Evolutionary conservation across 2,888 invertebrate species (phyloP).

Genomic region (Disparrhopalites patrizii): DNA sequence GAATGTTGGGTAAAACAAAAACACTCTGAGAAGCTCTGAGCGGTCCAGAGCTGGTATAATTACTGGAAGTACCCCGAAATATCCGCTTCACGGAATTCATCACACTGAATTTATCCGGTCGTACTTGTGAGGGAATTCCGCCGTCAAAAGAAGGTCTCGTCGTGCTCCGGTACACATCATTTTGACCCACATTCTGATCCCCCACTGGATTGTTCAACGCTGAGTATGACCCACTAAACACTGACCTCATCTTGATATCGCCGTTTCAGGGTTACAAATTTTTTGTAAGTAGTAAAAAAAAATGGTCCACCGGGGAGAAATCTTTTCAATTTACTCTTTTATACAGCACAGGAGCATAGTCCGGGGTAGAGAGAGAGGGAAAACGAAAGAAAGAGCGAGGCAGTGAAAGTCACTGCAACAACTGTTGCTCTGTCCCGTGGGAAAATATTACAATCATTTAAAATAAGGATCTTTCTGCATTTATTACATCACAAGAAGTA

Average conservation of each 20-base stretch:
- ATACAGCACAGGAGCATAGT: no score
- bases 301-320: no score
- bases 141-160: conserved; percentile 46
- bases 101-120: conserved; percentile 42
- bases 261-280: no score
- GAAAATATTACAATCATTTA: no score
- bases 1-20: conserved; percentile 46
- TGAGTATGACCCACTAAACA: conserved; percentile 48
- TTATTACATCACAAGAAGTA: no score
- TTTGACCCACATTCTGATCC: conserved; percentile 32
- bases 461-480: no score
- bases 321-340: no score
- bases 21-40: conserved; percentile 47
- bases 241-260: conserved; percentile 45
- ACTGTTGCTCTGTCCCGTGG: no score
- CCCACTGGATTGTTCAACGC: conserved; percentile 43
- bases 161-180: conserved; percentile 45
- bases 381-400: no score
- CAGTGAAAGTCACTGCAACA: no score
- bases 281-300: no score
- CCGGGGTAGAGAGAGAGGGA: no score
- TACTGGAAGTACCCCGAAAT: conserved; percentile 38
- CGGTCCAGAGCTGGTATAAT: conserved; percentile 37
- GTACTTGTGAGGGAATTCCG: conserved; percentile 25
- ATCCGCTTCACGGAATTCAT: conserved; percentile 43